Conservation (phyloP, 2,888 invertebrate species). For the Tachina fera region DNA sequence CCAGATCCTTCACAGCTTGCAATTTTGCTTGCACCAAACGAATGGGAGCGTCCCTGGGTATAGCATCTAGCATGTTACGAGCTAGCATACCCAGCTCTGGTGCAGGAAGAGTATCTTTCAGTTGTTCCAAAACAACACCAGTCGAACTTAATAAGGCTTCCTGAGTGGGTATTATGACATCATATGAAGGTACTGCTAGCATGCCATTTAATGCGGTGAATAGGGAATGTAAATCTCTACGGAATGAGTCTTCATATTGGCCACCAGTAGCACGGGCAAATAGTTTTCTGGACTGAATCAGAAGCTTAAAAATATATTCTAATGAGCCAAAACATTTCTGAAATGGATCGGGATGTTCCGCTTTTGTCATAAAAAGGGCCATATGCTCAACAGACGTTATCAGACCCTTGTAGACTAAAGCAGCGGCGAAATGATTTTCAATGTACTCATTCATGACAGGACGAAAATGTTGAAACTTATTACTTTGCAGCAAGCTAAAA, state of each 20-base stretch:
- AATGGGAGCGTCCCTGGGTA: constrained; percentile 84
- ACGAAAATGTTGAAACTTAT: constrained; percentile 96
- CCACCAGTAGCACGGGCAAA: constrained; percentile 94
- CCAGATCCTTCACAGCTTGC: constrained; percentile 91
- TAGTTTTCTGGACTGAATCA: constrained; percentile 93
- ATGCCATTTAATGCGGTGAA: constrained; percentile 91
- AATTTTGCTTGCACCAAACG: constrained; percentile 91
- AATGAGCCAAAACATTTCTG: constrained; percentile 95
- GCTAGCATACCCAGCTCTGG: constrained; percentile 92
- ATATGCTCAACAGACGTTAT: constrained; percentile 95
- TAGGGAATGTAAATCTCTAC: constrained; percentile 91
- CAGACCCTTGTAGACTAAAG: constrained; percentile 95
- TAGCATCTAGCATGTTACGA: constrained; percentile 90
- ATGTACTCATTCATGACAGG: constrained; percentile 97
- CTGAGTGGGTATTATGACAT: constrained; percentile 90
- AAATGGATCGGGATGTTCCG: constrained; percentile 94
- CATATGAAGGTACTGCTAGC: constrained; percentile 87
- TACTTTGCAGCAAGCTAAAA: constrained; percentile 94
- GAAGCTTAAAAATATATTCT: constrained; percentile 95
- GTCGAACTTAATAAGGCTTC: constrained; percentile 92
- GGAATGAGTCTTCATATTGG: constrained; percentile 94
- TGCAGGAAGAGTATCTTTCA: constrained; percentile 89
- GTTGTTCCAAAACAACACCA: constrained; percentile 92
- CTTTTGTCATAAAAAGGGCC: constrained; percentile 92
- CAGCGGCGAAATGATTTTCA: constrained; percentile 96